Base-by-base conservation (phyloP, 2,888 invertebrate species). In the Formica aserva region DNA sequence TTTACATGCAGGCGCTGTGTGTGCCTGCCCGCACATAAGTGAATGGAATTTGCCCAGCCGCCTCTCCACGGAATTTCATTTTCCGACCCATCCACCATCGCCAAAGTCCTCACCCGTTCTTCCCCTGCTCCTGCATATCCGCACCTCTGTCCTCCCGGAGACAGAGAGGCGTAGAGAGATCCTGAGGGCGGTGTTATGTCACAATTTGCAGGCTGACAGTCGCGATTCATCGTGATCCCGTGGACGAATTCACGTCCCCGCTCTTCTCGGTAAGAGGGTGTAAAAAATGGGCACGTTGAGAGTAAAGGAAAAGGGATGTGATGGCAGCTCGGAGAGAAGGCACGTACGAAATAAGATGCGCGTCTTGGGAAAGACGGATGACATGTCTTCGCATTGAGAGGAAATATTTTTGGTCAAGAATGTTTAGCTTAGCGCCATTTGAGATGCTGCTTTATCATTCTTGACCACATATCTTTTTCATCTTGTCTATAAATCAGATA, bases 31-130 rank as follows among this genome's bases (percentile, higher is more conserved):
- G 81, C 83, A 90, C 85, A 85, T 85, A 88, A 90, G 87, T 85
- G 90, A 90, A 88, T 90, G 90, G 90, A 90, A 90, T 90, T 90
- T 82, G 85, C 86, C 81, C 81, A 81, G 83, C 74, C 75, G 80
- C 62, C 85, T 85, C 87, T 87, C 86, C 89, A 87, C 87, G 91
- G 92, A 92, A 92, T 92, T 92, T 92, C 92, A 92, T 92, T 92
- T 91, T 91, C 92, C 90, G 85, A 86, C 74, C 86, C 91, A 90
- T 90, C 90, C 90, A 89, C 86, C 85, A 87, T 89, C 86, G 77
- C 85, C 82, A 52, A 52, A 83, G 85, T 89, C 85, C 85, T 78
- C 26, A 18, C 62, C 38, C 67, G 45, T 32, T 45, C 60, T 52
- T 48, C 45, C 72, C 57, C 74, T 1, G 62, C 60, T 62, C 63